Evolutionary conservation across 2,888 invertebrate species (phyloP).

Genomic region (Podabrus alpinus): DNA sequence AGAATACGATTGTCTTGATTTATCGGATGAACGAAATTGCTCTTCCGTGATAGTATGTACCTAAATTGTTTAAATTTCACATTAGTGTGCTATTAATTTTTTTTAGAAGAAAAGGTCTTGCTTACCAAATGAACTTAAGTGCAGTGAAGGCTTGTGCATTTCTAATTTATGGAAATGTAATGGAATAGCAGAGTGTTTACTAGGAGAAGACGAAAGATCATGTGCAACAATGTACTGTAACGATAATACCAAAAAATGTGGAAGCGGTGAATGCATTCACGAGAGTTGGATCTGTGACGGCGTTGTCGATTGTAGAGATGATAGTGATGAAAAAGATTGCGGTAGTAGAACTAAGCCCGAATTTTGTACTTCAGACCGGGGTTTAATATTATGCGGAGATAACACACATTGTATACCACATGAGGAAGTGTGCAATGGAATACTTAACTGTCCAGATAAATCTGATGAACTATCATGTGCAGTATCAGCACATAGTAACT

Average conservation of each 20-base stretch:
- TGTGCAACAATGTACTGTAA: background rate
- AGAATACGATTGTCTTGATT: background rate
- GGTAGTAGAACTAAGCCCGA: constrained; percentile 45
- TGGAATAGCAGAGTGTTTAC: constrained; percentile 50
- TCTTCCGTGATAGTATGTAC: background rate
- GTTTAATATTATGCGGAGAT: constrained; percentile 60
- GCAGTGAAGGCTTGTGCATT: constrained; percentile 45
- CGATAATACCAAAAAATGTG: background rate
- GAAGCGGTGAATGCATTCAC: background rate
- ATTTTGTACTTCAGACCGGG: constrained; percentile 57
- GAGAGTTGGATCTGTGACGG: constrained; percentile 70
- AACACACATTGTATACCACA: constrained; percentile 61
- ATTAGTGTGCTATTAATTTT: background rate
- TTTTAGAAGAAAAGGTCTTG: background rate
- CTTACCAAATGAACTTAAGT: constrained; percentile 19
- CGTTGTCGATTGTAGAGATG: constrained; percentile 74
- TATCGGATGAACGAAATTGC: background rate
- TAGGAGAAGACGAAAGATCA: constrained; percentile 51
- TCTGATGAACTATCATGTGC: constrained; percentile 63
- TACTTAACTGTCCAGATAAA: constrained; percentile 62
- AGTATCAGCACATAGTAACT: constrained; percentile 44
- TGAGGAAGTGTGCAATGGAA: constrained; percentile 60
- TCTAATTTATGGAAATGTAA: constrained; percentile 52
- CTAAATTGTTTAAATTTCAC: background rate
- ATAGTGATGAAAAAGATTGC: constrained; percentile 71